Base-by-base conservation (phyloP, 2,888 invertebrate species). In the Horisme vitalbata region DNA sequence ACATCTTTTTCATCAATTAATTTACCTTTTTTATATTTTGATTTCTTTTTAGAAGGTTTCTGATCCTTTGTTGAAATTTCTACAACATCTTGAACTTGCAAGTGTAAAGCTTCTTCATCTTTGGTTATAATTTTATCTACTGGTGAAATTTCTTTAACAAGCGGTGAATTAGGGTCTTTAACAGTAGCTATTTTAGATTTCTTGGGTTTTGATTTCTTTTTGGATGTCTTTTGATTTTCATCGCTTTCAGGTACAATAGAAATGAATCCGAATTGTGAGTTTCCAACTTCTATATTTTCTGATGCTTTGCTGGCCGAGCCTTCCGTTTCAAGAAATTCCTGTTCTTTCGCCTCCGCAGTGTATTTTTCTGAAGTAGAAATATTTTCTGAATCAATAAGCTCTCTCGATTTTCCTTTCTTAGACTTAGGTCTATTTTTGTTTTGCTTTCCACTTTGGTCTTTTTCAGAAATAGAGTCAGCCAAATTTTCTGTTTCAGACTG, bases 11-110 rank as follows among this genome's bases (percentile, higher is more conserved):
- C 26, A 11, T 46, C 48, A 20, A 5, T 28, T 9, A 27, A 27
- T 41, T 50, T 52, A 3, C 2, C 32, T 27, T 49, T 45, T 37
- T 61, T 63, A 3, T 47, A 24, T 52, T 72, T 69, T 9, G 60
- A 41, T 33, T 70, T 69, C 44, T 68, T 74, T 56, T 68, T 68
- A 13, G 47, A 32, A 12, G 43, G 45, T 32, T 59, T 66, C 36
- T 30, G 23, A 14, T 35, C 26, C 8, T 20, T 18, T 21, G 18
- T 32, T 3, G 15, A 8, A 18, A 20, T n/a, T 13, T 37, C 13
- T 12, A 13, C 4, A 21, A 15, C n/a, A 9, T 12, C 26, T 26
- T 4, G 11, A 3, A 26, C 11, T 11, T 10, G 26, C 11, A 5
- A 10, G 12, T 9, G 5, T 30, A 14, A 4, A 12, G 20, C 12